Conservation (phyloP, 2,888 invertebrate genomes). For the Leucozona laternaria region DNA sequence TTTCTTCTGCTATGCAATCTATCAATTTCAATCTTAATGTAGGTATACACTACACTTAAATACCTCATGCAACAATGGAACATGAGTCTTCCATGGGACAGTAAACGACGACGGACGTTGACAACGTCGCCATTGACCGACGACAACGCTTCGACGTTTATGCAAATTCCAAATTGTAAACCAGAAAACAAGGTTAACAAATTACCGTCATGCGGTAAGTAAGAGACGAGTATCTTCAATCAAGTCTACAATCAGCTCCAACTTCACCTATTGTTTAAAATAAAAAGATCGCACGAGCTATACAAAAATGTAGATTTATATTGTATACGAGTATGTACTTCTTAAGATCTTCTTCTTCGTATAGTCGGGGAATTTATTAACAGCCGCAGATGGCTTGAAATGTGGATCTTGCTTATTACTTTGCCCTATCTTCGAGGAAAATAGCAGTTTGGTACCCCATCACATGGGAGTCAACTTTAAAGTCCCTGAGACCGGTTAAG, state of each 20-base stretch:
- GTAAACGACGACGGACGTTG: constrained; percentile 3
- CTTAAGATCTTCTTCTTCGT: constrained; percentile 15
- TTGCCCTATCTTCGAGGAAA: constrained; percentile 6
- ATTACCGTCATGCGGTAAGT: constrained; percentile 53
- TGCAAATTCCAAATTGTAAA: constrained; percentile 52
- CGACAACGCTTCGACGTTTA: constrained; percentile 56
- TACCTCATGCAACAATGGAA: constrained; percentile 29
- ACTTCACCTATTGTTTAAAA: constrained; percentile 63
- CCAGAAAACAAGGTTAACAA: constrained; percentile 50
- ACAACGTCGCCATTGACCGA: neutral
- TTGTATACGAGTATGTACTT: neutral
- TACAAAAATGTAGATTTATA: neutral
- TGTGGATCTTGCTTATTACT: constrained; percentile 19
- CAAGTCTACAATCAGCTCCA: constrained; percentile 45
- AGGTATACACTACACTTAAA: neutral
- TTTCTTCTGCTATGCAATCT: constrained; percentile 33
- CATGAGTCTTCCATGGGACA: constrained; percentile 25
- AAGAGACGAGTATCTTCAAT: constrained; percentile 32
- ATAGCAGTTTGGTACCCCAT: constrained; percentile 2
- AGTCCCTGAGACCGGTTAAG: constrained; percentile 43
- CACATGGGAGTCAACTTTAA: constrained; percentile 33
- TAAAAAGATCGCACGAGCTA: constrained; percentile 62
- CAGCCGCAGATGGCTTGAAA: constrained; percentile 47
- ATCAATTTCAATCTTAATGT: constrained; percentile 51
- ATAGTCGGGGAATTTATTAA: constrained; percentile 20